Evolutionary conservation across 2,888 invertebrate species (phyloP).

Genomic region (Pseudanteris insignis): DNA sequence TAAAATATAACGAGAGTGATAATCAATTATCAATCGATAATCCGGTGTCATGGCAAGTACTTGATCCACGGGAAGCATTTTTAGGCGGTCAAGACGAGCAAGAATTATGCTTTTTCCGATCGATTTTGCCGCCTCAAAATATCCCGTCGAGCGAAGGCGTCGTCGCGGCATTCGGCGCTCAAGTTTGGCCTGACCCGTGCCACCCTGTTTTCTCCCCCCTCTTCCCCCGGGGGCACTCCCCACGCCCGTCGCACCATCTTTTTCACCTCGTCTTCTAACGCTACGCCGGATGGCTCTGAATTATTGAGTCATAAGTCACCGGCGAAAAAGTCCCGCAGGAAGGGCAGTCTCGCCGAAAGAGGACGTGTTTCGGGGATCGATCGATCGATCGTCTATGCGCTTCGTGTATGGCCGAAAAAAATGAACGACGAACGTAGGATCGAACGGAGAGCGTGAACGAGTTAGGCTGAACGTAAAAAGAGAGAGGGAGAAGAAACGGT

Average conservation of each 20-base stretch:
- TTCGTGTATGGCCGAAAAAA: constrained; percentile 3
- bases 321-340: constrained; percentile 12
- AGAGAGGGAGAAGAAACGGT: too few species aligned
- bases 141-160: constrained; percentile 39
- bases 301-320: constrained; percentile 37
- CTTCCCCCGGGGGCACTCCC: not conserved
- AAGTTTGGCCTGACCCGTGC: constrained; percentile 19
- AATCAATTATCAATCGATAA: too few species aligned
- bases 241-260: constrained; percentile 14
- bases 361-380: constrained; percentile 3
- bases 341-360: constrained; percentile 7
- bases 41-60: too few species aligned
- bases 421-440: too few species aligned
- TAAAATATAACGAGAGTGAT: too few species aligned
- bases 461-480: too few species aligned
- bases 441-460: too few species aligned
- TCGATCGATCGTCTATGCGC: not conserved
- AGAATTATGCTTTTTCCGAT: constrained; percentile 40
- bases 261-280: constrained; percentile 35
- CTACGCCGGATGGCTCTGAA: constrained; percentile 32
- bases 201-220: constrained; percentile 1
- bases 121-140: constrained; percentile 44
- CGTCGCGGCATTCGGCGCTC: constrained; percentile 31
- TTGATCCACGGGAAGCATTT: constrained; percentile 12
- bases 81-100: too few species aligned